A percentile compares a stretch with the other conserved stretches of the same genome.
phyloP scores from a whole-genome alignment of 2,888 invertebrate genomes.

The Periphyllus acericola region DNA sequence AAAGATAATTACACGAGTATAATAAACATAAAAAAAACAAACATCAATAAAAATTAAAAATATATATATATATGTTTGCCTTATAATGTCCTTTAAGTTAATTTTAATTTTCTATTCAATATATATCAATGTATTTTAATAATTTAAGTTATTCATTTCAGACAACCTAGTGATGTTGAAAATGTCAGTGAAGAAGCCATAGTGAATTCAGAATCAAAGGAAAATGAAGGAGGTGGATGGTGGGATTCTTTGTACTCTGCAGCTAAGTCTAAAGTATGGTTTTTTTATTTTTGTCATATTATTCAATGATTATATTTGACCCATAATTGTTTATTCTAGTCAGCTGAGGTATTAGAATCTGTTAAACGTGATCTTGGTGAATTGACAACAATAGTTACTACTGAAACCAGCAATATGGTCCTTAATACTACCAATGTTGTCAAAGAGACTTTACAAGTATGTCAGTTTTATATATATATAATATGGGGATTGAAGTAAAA shows the following conservation, averaged over 20 bases:
- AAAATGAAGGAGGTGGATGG: conserved; percentile 59
- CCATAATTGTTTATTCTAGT: conserved; percentile 69
- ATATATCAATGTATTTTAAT: too few species aligned
- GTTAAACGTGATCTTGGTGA: conserved; percentile 82
- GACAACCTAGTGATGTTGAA: conserved; percentile 23
- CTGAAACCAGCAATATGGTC: conserved; percentile 77
- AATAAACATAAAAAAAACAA: too few species aligned
- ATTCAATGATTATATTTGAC: neutral
- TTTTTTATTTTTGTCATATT: neutral
- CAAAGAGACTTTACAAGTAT: conserved; percentile 77
- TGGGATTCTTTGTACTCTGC: conserved; percentile 63
- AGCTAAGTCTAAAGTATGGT: conserved; percentile 62
- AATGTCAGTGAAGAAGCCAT: conserved; percentile 15
- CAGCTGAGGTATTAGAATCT: conserved; percentile 79
- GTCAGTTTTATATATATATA: conserved; percentile 37
- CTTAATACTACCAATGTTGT: conserved; percentile 75
- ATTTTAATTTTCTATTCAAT: too few species aligned
- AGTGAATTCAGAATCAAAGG: conserved; percentile 19
- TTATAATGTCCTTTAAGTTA: too few species aligned
- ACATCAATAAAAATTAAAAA: too few species aligned
- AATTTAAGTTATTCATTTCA: conserved; percentile 1
- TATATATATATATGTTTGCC: too few species aligned
- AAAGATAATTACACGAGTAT: too few species aligned
- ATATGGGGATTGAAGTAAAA: neutral
- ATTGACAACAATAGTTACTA: conserved; percentile 77